Percentiles rank a stretch among this genome's conserved stretches.
Evolutionary conservation across 2,113 vertebrate genomes (phyloP).

Genomic region (Solea senegalensis): DNA sequence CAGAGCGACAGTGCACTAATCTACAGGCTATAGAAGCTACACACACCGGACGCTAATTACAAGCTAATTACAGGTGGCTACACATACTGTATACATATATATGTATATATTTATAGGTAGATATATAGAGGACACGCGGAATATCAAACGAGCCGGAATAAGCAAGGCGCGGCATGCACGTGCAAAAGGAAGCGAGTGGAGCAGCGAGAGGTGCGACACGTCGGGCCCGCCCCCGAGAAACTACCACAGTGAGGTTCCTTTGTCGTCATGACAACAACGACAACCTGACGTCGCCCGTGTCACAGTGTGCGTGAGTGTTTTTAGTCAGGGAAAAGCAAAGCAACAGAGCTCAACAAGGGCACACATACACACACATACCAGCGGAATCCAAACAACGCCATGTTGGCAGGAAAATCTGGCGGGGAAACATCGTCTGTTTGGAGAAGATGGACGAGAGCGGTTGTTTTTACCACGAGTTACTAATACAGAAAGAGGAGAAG

Average conservation of each 20-base stretch:
- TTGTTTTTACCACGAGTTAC: too few relatives aligned
- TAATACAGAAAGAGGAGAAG: too few relatives aligned
- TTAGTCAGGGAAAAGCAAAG: background rate
- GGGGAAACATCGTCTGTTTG: too few relatives aligned
- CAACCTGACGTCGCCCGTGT: slow-evolving; percentile 56
- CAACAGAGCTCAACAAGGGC: too few relatives aligned
- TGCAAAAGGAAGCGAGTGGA: slow-evolving; percentile 78
- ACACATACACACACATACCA: too few relatives aligned
- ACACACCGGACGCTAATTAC: slow-evolving; percentile 57
- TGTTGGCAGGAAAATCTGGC: too few relatives aligned
- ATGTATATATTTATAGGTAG: slow-evolving; percentile 51
- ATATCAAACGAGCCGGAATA: slow-evolving; percentile 75
- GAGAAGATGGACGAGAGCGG: too few relatives aligned
- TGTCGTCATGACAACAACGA: background rate
- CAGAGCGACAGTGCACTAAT: slow-evolving; percentile 77
- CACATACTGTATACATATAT: slow-evolving; percentile 60
- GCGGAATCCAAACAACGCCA: too few relatives aligned
- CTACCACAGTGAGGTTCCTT: slow-evolving; percentile 48
- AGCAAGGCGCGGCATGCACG: slow-evolving; percentile 82
- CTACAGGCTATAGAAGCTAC: slow-evolving; percentile 74
- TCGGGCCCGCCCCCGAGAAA: slow-evolving; percentile 28
- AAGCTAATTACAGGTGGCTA: slow-evolving; percentile 76
- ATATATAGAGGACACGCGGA: slow-evolving; percentile 68
- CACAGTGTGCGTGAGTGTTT: slow-evolving; percentile 48
- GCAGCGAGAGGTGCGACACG: slow-evolving; percentile 60